Evolutionary conservation across 2,113 vertebrate genomes (phyloP).

Genomic region (Lepus americanus): DNA sequence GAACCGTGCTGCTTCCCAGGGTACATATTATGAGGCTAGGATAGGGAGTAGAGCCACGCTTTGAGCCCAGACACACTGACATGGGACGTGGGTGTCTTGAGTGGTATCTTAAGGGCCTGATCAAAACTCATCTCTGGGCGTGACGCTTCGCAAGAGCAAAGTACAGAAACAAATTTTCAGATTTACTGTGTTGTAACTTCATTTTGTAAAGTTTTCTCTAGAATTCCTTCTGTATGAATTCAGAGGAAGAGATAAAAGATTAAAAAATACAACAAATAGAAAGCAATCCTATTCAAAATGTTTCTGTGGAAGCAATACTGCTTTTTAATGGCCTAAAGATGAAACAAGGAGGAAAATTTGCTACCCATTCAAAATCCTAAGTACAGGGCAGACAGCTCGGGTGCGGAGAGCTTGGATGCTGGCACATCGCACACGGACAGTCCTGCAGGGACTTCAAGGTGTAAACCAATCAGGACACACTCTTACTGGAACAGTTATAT

Average conservation of each 20-base stretch:
- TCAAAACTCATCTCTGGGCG: no score
- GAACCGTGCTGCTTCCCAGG: no score
- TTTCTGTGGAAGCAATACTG: constrained; percentile 50
- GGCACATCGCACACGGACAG: constrained; percentile 55
- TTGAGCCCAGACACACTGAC: no score
- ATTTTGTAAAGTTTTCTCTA: not conserved
- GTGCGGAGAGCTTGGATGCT: not conserved
- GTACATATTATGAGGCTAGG: no score
- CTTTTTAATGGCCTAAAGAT: constrained; percentile 67
- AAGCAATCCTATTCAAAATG: constrained; percentile 62
- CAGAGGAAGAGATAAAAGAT: constrained; percentile 12
- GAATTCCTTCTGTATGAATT: not conserved
- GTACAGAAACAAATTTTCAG: not conserved
- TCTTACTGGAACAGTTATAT: constrained; percentile 64
- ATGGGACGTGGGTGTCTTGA: no score
- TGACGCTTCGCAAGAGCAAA: not conserved
- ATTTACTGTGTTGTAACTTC: not conserved
- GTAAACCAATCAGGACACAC: not conserved
- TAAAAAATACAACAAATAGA: not conserved
- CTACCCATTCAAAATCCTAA: constrained; percentile 78
- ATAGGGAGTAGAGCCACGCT: no score
- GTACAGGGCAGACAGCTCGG: constrained; percentile 57
- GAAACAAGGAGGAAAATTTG: constrained; percentile 57
- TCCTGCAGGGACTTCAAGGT: constrained; percentile 40
- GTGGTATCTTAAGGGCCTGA: no score